Evolutionary conservation across 2,113 vertebrate species (phyloP), one percentile per base, ranked within the genome.

Genomic region (Centropus unirufus): DNA sequence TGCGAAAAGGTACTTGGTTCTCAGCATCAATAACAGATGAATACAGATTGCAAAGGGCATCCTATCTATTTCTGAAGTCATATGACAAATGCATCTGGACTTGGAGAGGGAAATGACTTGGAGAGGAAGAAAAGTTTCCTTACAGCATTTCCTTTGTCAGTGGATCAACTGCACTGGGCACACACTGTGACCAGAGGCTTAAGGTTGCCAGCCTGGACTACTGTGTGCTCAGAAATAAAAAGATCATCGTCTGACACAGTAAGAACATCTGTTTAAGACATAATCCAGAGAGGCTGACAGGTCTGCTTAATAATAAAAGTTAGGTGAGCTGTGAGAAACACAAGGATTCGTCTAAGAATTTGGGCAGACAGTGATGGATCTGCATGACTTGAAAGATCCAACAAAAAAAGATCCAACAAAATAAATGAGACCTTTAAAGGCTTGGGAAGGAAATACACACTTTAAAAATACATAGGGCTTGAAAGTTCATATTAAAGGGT

Each of bases 151-250:
- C 11, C 29, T 36, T 58, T 70, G 30, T 54, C 69, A 46, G 14
- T 34, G 22, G 14, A 3, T 9, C 2, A 0, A 11, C 23, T 24
- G 9, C 21, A 24, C 0, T 0, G 32, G n/a, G 29, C 42, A 89
- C 47, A 32, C 12, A 22, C 3, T 29, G n/a, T 11, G 17, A 34
- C 29, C n/a, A 47, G 34, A 52, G 49, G 32, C 57, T 79, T 26
- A 34, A 64, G 16, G 27, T 4, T 85, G 23, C 6, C 67, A 76
- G 36, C 55, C 46, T 66, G 67, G n/a, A 69, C 6, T 51, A 34
- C 18, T 14, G 26, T 29, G 44, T 61, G 24, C 47, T 88, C 51
- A 90, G 68, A 66, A 86, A 66, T 46, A 54, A 51, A 86, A 21
- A 5, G 3, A 32, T 13, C 42, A 32, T 62, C 73, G 68, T 19